phyloP scores from a whole-genome alignment of 2,888 invertebrate species.

The Eucera pruinosa region DNA sequence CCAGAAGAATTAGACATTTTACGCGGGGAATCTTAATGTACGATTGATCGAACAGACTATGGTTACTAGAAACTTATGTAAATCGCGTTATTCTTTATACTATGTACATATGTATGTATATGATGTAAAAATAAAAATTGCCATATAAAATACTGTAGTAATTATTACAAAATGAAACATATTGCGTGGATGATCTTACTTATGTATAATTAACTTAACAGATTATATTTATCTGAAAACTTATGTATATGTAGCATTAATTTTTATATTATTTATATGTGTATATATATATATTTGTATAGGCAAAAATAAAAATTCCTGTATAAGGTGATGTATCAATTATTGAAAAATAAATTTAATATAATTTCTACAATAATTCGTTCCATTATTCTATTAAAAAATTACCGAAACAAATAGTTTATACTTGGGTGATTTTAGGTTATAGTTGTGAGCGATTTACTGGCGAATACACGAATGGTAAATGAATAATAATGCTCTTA shows the following conservation, averaged over 20 bases:
- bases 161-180: background rate
- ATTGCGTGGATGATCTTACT: background rate
- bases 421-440: background rate
- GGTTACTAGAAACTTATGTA: background rate
- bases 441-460: constrained; percentile 17
- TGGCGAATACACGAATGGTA: background rate
- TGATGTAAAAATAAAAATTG: background rate
- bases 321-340: background rate
- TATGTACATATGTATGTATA: background rate
- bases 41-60: background rate
- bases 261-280: too few species aligned
- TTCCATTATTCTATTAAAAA: background rate
- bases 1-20: constrained; percentile 90
- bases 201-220: too few species aligned
- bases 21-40: constrained; percentile 78
- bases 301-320: too few species aligned
- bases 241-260: too few species aligned
- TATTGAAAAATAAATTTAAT: background rate
- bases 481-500: background rate
- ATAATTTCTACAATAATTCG: background rate
- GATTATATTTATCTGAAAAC: too few species aligned
- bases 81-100: background rate
- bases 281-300: too few species aligned
- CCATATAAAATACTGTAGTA: background rate
- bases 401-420: background rate